Evolutionary conservation across 1,140 invertebrate genomes (phyloP), one percentile per base, ranked within the genome.

Genomic region (Sinonovacula constricta): DNA sequence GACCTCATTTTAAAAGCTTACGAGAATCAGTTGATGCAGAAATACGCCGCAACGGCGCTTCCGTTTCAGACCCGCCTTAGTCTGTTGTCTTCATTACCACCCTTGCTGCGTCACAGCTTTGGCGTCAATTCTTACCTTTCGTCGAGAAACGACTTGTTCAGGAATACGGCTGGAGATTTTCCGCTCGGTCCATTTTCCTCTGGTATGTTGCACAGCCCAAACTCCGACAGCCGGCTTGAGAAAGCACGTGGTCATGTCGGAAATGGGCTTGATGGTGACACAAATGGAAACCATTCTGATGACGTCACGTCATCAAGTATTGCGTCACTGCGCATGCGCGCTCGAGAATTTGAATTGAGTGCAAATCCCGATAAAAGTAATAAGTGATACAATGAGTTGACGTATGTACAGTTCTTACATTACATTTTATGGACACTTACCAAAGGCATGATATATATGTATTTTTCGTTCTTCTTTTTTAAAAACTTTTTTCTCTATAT

Each of bases 1-100:
- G 74, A 77, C 31, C 36, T 77, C 26, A 39, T 77, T 28, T 62
- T 77, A 3, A 77, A 77, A 49, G 65, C 74, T 4, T 77, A 68
- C 57, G 74, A 77, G 28, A 45, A 33, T 28, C 74, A 77, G 28
- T 60, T 77, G 5, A 18, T 68, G 15, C 74, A 77, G 33, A 76
- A 76, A 31, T 76, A 57, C 45, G 18, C 65, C n/a, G 18, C 62
- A 15, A 28, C 24, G 1, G 31, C 31, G 15, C 12, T 57, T 12
- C 60, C 60, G 15, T 24, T 75, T 24, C n/a, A 26, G 10, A 26
- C 30, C 3, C 45, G 60, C 39, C 26, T 53, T 28, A 30, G 62
- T 18, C n/a, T 69, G 24, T 39, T 68, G 5, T 24, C 66, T 22
- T 68, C 65, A 14, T 51, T 68, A 28, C 65, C 53, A 33, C 51